Percentiles rank a stretch among this genome's conserved stretches.
Evolutionary conservation across 2,888 invertebrate genomes (phyloP).

Genomic region (Amphipoea lucens): DNA sequence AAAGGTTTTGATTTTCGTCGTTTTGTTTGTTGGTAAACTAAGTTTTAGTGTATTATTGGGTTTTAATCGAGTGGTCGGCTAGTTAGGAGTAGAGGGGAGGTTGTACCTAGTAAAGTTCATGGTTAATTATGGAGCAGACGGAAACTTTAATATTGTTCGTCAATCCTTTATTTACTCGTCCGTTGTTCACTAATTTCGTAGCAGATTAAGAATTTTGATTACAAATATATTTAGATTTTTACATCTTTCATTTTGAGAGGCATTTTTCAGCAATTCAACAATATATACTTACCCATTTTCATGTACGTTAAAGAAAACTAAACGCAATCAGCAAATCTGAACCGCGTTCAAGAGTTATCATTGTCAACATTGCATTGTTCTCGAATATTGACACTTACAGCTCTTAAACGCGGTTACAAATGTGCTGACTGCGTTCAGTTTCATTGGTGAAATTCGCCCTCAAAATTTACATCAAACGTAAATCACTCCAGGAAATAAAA

Average conservation of each 20-base stretch:
- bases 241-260: background rate
- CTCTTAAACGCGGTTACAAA: background rate
- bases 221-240: background rate
- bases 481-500: background rate
- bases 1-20: constrained; percentile 47
- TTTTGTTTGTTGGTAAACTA: constrained; percentile 37
- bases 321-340: background rate
- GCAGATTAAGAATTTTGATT: background rate
- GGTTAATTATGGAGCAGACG: background rate
- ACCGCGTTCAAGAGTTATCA: background rate
- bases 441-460: background rate
- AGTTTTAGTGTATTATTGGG: constrained; percentile 1
- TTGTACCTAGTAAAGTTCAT: background rate
- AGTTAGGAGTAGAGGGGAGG: background rate
- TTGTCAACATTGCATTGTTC: background rate
- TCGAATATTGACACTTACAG: background rate
- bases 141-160: background rate
- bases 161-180: background rate
- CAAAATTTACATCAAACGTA: background rate
- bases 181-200: too few species aligned
- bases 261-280: background rate
- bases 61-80: constrained; percentile 13
- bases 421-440: too few species aligned
- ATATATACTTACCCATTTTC: background rate
- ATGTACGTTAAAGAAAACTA: background rate